A percentile compares a stretch with the other conserved stretches of the same genome.
These are phyloP conservation scores for Otus scops DNA, from an alignment of 2,797 vertebrate genomes.

Conservation along the genomic window DNA sequence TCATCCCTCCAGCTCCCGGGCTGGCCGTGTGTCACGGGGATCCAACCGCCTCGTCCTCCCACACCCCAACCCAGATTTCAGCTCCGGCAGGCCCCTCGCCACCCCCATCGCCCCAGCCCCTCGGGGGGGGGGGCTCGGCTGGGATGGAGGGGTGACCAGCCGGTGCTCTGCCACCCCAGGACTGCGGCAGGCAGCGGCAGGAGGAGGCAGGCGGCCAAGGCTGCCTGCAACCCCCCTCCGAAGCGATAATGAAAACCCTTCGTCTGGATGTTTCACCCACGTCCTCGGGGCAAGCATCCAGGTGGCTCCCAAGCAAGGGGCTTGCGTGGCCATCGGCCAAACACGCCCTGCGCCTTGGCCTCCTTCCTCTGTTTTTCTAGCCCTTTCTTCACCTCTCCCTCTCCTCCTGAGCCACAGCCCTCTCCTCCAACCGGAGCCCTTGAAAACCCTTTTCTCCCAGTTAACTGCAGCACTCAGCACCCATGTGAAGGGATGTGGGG, in stretches of 20 bases:
- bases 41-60: background rate
- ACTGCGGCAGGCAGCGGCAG: rapidly evolving
- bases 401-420: background rate
- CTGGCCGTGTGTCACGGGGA: background rate
- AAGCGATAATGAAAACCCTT: background rate
- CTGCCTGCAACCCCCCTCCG: background rate
- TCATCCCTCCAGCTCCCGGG: background rate
- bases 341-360: background rate
- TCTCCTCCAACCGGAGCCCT: background rate
- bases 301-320: background rate
- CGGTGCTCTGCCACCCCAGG: background rate
- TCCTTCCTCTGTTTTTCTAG: conserved; percentile 36
- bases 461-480: background rate
- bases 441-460: background rate
- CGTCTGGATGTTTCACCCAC: background rate
- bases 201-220: background rate
- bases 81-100: background rate
- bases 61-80: background rate
- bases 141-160: background rate
- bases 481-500: background rate
- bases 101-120: rapidly evolving
- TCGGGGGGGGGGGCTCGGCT: background rate
- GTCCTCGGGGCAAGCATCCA: background rate
- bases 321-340: background rate
- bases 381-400: conserved; percentile 51